Evolutionary conservation across 2,888 invertebrate genomes (phyloP), one percentile per base, ranked within the genome.

Genomic region (Branchellion lobata): DNA sequence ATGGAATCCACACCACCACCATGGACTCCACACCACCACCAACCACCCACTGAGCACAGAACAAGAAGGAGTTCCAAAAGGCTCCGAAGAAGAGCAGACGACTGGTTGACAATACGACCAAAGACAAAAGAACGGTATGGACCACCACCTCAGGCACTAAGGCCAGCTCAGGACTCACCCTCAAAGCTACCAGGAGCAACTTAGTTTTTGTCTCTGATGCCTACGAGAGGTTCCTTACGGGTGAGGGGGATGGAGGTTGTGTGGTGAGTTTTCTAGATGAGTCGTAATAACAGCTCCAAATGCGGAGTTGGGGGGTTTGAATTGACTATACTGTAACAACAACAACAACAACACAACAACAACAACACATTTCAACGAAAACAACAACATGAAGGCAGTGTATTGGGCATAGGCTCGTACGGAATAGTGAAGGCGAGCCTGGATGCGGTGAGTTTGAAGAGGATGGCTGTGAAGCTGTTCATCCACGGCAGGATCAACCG

Each of bases 401-500:
- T 77, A 33, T 34, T 77, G 65, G 77, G 65, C 36, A 65, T 77
- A 33, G 77, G 77, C 18, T 77, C 77, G 0, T 77, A 77, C 27
- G 77, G 77, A 2, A 77, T 77, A 0, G 77, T 77, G 61, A 77
- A 77, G 40, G 34, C 29, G 14, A 21, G 33, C 1, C 0, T 77
- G 24, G 65, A 77, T 24, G 29, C 34, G 31, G 61, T 77, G n/a
- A 65, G 53, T 3, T 36, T 77, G 61, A 57, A 36, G 34, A 77
- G 77, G 29, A 33, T 57, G 34, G 77, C 77, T 24, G 77, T 77
- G 21, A 77, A 77, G 29, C 31, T 77, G 1, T 77, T 77, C 77
- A 65, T 61, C 27, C 33, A 53, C 1, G 29, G 33, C 11, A 53
- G 77, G n/a, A 57, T 77, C 24, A 47, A 57, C 11, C n/a, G 77